These are phyloP conservation scores for Otolemur crassicaudatus DNA, from an alignment of 2,797 vertebrate genomes.

Conservation along the genomic window DNA sequence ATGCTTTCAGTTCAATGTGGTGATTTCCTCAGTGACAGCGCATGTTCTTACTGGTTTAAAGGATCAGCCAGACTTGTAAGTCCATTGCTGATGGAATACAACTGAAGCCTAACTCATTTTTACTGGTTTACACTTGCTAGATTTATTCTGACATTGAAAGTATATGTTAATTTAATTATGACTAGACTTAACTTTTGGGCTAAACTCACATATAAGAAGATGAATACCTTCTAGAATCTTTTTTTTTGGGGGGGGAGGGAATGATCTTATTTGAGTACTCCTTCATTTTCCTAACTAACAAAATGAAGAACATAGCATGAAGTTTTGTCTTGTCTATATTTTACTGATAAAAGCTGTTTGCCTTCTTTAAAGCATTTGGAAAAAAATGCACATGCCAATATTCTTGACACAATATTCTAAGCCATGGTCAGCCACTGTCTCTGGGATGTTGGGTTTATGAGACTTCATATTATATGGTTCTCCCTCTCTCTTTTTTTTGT, in stretches of 20 bases:
- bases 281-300: neutral
- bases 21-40: slow-evolving; percentile 78
- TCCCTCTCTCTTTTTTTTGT: neutral
- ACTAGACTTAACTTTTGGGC: neutral
- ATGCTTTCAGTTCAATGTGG: slow-evolving; percentile 74
- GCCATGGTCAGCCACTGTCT: neutral
- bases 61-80: slow-evolving; percentile 73
- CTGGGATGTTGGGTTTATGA: neutral
- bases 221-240: neutral
- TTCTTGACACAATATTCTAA: neutral
- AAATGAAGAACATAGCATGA: neutral
- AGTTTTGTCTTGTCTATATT: neutral
- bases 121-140: slow-evolving; percentile 69
- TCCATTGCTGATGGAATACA: slow-evolving; percentile 72
- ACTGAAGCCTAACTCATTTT: slow-evolving; percentile 75
- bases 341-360: slow-evolving; percentile 29
- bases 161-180: slow-evolving; percentile 56
- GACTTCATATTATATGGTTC: neutral
- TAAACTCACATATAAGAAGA: neutral
- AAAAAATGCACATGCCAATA: slow-evolving; percentile 6
- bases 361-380: slow-evolving; percentile 7
- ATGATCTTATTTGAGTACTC: neutral
- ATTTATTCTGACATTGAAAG: slow-evolving; percentile 75
- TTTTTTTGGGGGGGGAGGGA: neutral
- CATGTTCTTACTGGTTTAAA: slow-evolving; percentile 80